A percentile compares a stretch with the other conserved stretches of the same genome.
Conservation (phyloP, 1,140 invertebrate species). For the Heliconius hewitsoni region DNA sequence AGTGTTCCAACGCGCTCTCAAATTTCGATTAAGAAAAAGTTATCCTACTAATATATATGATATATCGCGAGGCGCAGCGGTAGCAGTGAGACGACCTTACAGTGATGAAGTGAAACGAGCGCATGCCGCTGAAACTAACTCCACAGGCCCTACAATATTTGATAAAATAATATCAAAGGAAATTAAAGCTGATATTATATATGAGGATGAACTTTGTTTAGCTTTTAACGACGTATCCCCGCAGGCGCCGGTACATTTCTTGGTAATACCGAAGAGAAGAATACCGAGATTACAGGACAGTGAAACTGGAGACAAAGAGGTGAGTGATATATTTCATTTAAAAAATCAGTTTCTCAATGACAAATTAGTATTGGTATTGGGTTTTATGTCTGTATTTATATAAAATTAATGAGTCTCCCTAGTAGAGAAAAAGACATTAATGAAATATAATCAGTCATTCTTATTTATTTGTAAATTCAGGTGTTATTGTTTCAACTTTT, state of each 20-base stretch:
- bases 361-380: no score
- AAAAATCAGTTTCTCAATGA: not conserved
- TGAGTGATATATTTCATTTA: conserved; percentile 40
- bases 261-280: conserved; percentile 90
- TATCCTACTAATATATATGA: conserved; percentile 78
- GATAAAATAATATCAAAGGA: conserved; percentile 89
- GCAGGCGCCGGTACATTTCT: conserved; percentile 91
- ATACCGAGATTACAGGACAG: conserved; percentile 84
- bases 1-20: conserved; percentile 71
- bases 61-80: conserved; percentile 63
- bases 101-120: conserved; percentile 74
- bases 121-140: conserved; percentile 54
- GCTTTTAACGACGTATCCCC: conserved; percentile 90
- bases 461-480: no score
- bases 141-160: conserved; percentile 86
- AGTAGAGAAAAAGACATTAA: no score
- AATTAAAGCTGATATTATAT: conserved; percentile 90
- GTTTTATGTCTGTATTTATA: not conserved
- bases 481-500: no score
- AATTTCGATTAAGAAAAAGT: conserved; percentile 68
- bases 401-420: not conserved
- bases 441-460: no score
- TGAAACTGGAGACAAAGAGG: conserved; percentile 72
- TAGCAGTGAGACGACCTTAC: conserved; percentile 64
- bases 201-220: conserved; percentile 89